Evolutionary conservation across 2,888 invertebrate species (phyloP).

Genomic region (Pyralis farinalis): DNA sequence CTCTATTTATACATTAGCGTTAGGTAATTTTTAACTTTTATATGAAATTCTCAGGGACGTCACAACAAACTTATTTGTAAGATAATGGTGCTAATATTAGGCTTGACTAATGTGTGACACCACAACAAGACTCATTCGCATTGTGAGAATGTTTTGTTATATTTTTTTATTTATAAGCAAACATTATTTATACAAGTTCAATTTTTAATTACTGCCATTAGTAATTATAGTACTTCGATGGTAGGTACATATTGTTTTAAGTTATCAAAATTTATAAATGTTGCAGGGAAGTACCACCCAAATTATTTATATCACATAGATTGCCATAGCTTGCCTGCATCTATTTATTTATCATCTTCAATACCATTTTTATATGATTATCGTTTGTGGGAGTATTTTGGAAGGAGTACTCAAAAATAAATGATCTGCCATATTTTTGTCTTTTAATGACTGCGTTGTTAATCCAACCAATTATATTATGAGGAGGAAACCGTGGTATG

Average conservation of each 20-base stretch:
- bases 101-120: constrained; percentile 79
- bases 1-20: constrained; percentile 76
- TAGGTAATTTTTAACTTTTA: constrained; percentile 79
- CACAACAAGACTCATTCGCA: constrained; percentile 75
- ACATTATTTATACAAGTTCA: constrained; percentile 73
- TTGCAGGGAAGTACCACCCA: constrained; percentile 75
- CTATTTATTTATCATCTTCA: constrained; percentile 66
- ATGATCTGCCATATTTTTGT: constrained; percentile 78
- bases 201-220: constrained; percentile 76
- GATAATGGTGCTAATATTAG: constrained; percentile 79
- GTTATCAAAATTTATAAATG: constrained; percentile 56
- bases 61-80: constrained; percentile 78
- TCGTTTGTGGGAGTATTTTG: constrained; percentile 74
- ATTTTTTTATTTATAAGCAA: constrained; percentile 77
- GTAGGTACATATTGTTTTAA: constrained; percentile 52
- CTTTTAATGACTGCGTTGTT: constrained; percentile 73
- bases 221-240: constrained; percentile 61
- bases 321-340: constrained; percentile 79
- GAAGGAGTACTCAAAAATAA: constrained; percentile 73
- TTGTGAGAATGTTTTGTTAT: constrained; percentile 76
- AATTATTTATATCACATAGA: constrained; percentile 71
- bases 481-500: constrained; percentile 61
- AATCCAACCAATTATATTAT: constrained; percentile 61
- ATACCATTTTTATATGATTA: constrained; percentile 62
- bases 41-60: constrained; percentile 78